Base-by-base conservation (phyloP, 2,113 vertebrate species). In the Pseudolaguvia tuberculata region DNA sequence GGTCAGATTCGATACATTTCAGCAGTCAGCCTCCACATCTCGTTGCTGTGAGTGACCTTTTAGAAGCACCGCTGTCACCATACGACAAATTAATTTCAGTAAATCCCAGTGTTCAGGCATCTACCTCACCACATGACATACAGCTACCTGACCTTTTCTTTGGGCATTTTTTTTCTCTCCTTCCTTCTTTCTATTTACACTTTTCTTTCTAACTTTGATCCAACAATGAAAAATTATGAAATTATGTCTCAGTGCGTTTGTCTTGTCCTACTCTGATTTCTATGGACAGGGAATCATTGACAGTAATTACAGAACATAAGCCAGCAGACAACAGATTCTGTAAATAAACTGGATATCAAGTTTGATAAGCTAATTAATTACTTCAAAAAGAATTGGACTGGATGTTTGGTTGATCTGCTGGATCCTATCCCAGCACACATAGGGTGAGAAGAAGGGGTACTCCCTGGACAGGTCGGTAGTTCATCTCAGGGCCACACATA, bases 21-120 rank as follows among this genome's bases (percentile, higher is more conserved):
- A 88, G 73, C 55, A 74, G 56, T 76, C 85, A 85, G 83, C 82
- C 82, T 74, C 76, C 78, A 18, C 77, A 80, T 84, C 84, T 84
- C 83, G 85, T 89, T 90, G 88, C 87, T 88, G 86, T 74, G 80
- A 82, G 74, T 88, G 91, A 91, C 90, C 89, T 91, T 91, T 90
- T 83, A 86, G 88, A 87, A 88, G 85, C 87, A 86, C 83, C 85
- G 81, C 88, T 90, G 88, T 89, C 89, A 88, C 87, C 83, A 86
- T 58, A 82, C 76, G 85, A 88, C 84, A 86, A 83, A 89, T 87
- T 87, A 88, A 87, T 85, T 84, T 76, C 72, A 79, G 71, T 86
- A 82, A 82, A 88, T 76, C 71, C 78, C 76, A 48, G 74, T 75
- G 77, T 78, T 73, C 67, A 68, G 55, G 77, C 69, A 76, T 80